Evolutionary conservation across 1,140 invertebrate genomes (phyloP), one percentile per base, ranked within the genome.

Genomic region (Saxidomus purpurata): DNA sequence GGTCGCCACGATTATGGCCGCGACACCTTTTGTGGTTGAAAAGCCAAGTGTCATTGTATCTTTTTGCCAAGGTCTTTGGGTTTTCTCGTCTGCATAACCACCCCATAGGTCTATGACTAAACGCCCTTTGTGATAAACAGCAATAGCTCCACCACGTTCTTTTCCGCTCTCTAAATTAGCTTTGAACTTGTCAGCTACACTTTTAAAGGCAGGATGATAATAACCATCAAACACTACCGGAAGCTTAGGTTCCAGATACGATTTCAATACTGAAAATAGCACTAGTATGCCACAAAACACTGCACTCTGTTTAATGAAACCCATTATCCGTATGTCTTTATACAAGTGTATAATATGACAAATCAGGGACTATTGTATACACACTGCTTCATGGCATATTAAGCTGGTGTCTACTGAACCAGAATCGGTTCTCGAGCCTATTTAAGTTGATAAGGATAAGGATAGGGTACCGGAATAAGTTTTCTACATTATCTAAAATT

Each of bases 21-120:
- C 94, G 36, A 96, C 87, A 19, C 93, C 94, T 91, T 96, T 93
- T 2, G 92, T 92, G n/a, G 61, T 63, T 9, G 92, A 94, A 63
- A 91, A 94, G 0, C 63, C 89, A 22, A 89, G 15, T 0, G 82
- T 31, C 17, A 93, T 71, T 1, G 93, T 93, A 43, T 92, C 85
- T 6, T 91, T 67, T 25, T 71, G 25, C 93, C 94, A 94, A 15
- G 89, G 92, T 25, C 79, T 36, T 25, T 80, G 8, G 0, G 74
- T 15, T 28, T 91, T 89, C 11, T 28, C 15, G 80, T 96, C 95
- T 13, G 95, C 95, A 87, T 93, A 94, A 15, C 96, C 96, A 15
- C 93, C 95, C 95, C 95, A 95, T 43, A 96, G 38, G 86, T 96
- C 93, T 15, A 95, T 84, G 19, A 95, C 92, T 15, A 90, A n/a